Base-by-base conservation (phyloP, 2,888 invertebrate species). In the Azorinus chamasolen region DNA sequence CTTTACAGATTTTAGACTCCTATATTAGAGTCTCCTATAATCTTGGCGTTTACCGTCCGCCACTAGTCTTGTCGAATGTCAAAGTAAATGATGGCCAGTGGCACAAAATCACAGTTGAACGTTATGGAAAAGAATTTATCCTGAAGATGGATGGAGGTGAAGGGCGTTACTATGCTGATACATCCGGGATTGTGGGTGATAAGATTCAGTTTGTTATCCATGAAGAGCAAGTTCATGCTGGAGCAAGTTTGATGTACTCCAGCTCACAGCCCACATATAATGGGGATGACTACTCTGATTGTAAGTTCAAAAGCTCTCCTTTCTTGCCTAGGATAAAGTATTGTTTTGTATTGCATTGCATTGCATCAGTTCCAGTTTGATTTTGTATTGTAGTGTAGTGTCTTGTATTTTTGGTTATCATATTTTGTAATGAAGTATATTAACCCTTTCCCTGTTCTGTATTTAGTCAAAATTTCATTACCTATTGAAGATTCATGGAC, bases 11-110 rank as follows among this genome's bases (percentile, higher is more conserved):
- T 75, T 97, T 97, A 93, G 97, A 97, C 90, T 96, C 97, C 53
- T 95, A 96, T 78, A 94, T 98, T 71, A 96, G 97, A 91, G 97
- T 98, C 94, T 95, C 97, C 78, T 99, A 96, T 93, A 98, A 99
- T 93, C 94, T 99, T 61, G 98, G 99, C 93, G 97, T 97, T 55
- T 88, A 87, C 4, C 97, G 98, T 92, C 95, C 96, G 78, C 74
- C 59, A 20, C 79, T 88, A 32, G 97, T 97, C 90, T 96, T 99
- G 87, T 97, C 97, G 90, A 97, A 98, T 92, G 83, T 87, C 1
- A 96, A 96, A 86, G 98, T 98, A 0, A 97, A 97, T 91, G 98
- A 99, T 92, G 99, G 99, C 0, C 97, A 98, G 89, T 99, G 99
- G 99, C 99, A 99, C 92, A 97, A 97, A 63, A 97, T 97, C 4